These are phyloP conservation scores for Drosophila melanica DNA, from an alignment of 1,140 invertebrate species.

Conservation along the genomic window DNA sequence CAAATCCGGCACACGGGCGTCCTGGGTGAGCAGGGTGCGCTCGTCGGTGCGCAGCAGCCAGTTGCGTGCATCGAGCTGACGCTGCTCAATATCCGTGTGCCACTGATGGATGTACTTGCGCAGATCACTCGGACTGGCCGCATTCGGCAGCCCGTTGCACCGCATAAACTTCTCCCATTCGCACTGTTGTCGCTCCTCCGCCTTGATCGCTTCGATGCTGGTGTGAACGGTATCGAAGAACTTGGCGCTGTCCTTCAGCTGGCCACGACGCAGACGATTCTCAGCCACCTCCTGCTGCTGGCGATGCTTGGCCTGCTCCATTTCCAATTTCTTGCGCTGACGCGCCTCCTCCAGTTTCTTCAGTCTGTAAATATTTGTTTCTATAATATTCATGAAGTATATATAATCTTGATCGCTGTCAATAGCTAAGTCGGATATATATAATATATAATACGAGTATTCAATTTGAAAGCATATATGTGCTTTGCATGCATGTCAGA, in stretches of 20 bases:
- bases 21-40: conserved; percentile 79
- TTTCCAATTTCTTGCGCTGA: conserved; percentile 79
- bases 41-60: conserved; percentile 84
- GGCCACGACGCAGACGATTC: conserved; percentile 66
- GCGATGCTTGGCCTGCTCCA: conserved; percentile 78
- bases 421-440: too few relatives aligned
- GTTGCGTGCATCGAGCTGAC: conserved; percentile 83
- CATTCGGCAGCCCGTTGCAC: conserved; percentile 88
- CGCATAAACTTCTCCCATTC: conserved; percentile 87
- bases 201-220: conserved; percentile 71
- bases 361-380: conserved; percentile 36
- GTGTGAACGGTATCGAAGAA: conserved; percentile 70
- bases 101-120: conserved; percentile 87
- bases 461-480: too few relatives aligned
- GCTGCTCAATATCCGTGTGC: conserved; percentile 85
- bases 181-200: conserved; percentile 56
- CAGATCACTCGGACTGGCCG: conserved; percentile 85
- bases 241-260: conserved; percentile 71
- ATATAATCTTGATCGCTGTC: too few relatives aligned
- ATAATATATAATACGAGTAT: too few relatives aligned
- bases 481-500: too few relatives aligned
- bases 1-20: conserved; percentile 64
- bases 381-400: background rate
- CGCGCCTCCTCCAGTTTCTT: conserved; percentile 81
- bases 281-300: conserved; percentile 78